Percentiles rank a stretch among this genome's conserved stretches.
These are phyloP conservation scores for Chymomyza procnemis DNA, from an alignment of 2,888 invertebrate species.

Conservation along the genomic window DNA sequence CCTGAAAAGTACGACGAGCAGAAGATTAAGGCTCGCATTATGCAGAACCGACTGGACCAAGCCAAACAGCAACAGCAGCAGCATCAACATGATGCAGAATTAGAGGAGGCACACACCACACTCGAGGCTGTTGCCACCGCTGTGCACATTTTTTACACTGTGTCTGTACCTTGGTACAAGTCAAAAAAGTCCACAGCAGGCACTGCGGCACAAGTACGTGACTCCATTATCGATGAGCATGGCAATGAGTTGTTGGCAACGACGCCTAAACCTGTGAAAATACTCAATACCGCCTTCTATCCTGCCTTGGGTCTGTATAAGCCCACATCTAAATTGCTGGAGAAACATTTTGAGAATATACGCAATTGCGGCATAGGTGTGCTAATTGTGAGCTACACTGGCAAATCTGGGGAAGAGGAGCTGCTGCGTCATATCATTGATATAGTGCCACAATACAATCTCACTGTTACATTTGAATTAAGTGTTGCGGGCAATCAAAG, in stretches of 20 bases:
- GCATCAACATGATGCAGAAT: slow-evolving; percentile 58
- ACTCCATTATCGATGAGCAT: slow-evolving; percentile 27
- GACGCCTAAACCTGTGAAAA: slow-evolving; percentile 59
- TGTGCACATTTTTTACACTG: slow-evolving; percentile 77
- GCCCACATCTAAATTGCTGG: slow-evolving; percentile 77
- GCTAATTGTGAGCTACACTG: slow-evolving; percentile 80
- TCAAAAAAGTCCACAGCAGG: slow-evolving; percentile 58
- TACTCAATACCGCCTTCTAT: slow-evolving; percentile 77
- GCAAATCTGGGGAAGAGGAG: slow-evolving; percentile 65
- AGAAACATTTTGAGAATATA: slow-evolving; percentile 82
- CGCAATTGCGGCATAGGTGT: slow-evolving; percentile 82
- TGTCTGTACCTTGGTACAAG: slow-evolving; percentile 78
- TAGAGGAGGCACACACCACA: slow-evolving; percentile 65
- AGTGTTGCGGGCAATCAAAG: slow-evolving; percentile 81
- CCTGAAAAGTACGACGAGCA: slow-evolving; percentile 78
- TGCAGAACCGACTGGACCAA: slow-evolving; percentile 75
- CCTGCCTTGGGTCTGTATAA: slow-evolving; percentile 76
- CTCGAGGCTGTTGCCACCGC: slow-evolving; percentile 69
- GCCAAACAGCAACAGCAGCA: slow-evolving; percentile 64
- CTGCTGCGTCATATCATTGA: slow-evolving; percentile 78
- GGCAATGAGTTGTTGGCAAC: slow-evolving; percentile 52
- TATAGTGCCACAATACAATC: slow-evolving; percentile 78
- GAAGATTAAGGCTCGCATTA: slow-evolving; percentile 76
- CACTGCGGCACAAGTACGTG: slow-evolving; percentile 14
- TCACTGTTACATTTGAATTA: slow-evolving; percentile 82